These are phyloP conservation scores for Phylloscopus collybita DNA, from an alignment of 2,797 vertebrate species.

Conservation along the genomic window DNA sequence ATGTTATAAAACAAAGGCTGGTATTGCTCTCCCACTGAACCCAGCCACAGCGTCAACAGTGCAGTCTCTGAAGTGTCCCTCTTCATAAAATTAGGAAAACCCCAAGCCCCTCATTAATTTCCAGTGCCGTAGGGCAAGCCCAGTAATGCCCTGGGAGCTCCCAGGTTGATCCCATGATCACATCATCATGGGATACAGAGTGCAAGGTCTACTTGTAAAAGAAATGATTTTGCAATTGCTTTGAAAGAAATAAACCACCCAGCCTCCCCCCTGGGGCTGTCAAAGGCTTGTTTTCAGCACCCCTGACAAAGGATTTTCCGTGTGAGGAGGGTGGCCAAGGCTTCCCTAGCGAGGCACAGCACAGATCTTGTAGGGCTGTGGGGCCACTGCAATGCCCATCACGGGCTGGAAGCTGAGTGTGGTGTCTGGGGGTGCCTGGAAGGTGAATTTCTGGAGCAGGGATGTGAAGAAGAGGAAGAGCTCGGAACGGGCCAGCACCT, in stretches of 20 bases:
- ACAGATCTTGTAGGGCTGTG: slow-evolving; percentile 75
- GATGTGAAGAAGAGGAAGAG: slow-evolving; percentile 78
- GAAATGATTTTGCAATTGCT: neutral
- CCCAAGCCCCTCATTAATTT: neutral
- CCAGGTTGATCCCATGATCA: neutral
- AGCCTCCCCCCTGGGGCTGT: accelerated
- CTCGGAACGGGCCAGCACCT: slow-evolving; percentile 71
- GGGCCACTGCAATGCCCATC: slow-evolving; percentile 63
- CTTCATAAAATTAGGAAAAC: neutral
- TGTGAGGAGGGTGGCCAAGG: accelerated
- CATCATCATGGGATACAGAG: too few relatives aligned
- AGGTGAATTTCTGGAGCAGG: slow-evolving; percentile 85
- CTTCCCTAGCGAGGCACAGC: slow-evolving; percentile 66
- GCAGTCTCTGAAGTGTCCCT: neutral
- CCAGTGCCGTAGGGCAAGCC: neutral
- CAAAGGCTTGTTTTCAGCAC: accelerated
- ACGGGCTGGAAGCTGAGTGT: slow-evolving; percentile 61
- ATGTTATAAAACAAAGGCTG: neutral
- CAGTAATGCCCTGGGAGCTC: neutral
- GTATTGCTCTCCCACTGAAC: neutral
- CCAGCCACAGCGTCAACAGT: neutral
- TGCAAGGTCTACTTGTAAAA: neutral
- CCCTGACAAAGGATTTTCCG: neutral
- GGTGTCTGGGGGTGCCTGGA: slow-evolving; percentile 72
- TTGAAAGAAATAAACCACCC: neutral